Conservation (phyloP, 2,113 vertebrate species). For the Phycodurus eques region DNA sequence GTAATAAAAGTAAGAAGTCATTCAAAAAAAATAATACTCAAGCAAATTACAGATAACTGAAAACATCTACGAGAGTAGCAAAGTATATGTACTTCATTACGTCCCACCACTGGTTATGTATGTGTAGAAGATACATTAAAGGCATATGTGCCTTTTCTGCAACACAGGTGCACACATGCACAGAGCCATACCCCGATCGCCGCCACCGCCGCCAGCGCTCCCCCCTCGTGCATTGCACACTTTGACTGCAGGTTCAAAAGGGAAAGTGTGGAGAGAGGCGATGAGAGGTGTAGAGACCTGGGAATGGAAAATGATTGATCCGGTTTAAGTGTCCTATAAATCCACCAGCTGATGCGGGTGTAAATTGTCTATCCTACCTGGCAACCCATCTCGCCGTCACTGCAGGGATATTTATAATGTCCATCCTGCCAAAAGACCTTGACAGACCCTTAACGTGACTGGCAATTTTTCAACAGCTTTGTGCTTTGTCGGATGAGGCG, state of each 20-base stretch:
- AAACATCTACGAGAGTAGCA: too few species aligned
- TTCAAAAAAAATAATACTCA: too few species aligned
- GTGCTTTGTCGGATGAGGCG: conserved; percentile 13
- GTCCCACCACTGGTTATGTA: not conserved
- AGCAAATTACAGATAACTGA: too few species aligned
- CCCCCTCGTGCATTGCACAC: conserved; percentile 30
- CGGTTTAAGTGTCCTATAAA: conserved; percentile 67
- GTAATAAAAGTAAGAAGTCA: too few species aligned
- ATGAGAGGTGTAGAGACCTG: conserved; percentile 54
- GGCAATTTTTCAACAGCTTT: conserved; percentile 16
- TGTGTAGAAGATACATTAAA: conserved; percentile 31
- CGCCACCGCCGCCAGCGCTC: not conserved
- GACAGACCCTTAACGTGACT: conserved; percentile 52
- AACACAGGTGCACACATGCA: conserved; percentile 35
- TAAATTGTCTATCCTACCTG: conserved; percentile 71
- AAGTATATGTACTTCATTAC: not conserved
- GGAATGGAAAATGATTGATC: conserved; percentile 74
- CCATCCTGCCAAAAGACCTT: conserved; percentile 60
- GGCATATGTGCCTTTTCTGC: conserved; percentile 8
- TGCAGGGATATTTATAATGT: conserved; percentile 68
- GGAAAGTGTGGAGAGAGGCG: conserved; percentile 61
- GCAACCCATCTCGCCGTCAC: conserved; percentile 62
- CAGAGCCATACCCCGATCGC: conserved; percentile 10
- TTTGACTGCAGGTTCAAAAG: conserved; percentile 45
- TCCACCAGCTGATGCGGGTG: conserved; percentile 67